Conservation (phyloP, 2,888 invertebrate species). For the Hylaea fasciaria region DNA sequence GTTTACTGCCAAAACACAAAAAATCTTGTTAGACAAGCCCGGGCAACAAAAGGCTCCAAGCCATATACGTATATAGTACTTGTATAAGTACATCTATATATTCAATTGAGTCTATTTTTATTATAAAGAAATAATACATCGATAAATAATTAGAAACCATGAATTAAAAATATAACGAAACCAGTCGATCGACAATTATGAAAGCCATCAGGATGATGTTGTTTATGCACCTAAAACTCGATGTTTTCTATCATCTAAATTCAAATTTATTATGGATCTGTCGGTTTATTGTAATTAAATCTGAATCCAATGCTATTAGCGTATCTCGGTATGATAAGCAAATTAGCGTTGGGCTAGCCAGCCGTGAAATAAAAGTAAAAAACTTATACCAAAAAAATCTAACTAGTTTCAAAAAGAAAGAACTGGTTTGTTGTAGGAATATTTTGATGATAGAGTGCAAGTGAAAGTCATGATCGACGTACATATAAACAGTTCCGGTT, state of each 20-base stretch:
- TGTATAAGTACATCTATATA: too few relatives aligned
- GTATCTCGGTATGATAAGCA: conserved; percentile 55
- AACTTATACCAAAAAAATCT: conserved; percentile 55
- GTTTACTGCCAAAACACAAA: conserved; percentile 6
- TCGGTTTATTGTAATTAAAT: conserved; percentile 58
- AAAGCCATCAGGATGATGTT: conserved; percentile 40
- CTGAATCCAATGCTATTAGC: conserved; percentile 55
- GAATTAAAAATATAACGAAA: too few relatives aligned
- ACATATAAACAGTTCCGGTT: conserved; percentile 78
- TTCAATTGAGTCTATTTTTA: too few relatives aligned
- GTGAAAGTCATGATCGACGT: conserved; percentile 81
- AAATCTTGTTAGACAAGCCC: conserved; percentile 10
- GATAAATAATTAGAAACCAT: too few relatives aligned
- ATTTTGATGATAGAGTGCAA: conserved; percentile 80
- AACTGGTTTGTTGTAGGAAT: conserved; percentile 78
- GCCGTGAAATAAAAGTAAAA: conserved; percentile 46
- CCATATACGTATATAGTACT: too few relatives aligned
- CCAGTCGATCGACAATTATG: conserved; percentile 35
- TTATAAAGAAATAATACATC: too few relatives aligned
- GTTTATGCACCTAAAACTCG: conserved; percentile 45
- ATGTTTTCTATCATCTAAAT: conserved; percentile 51
- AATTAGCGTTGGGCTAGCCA: conserved; percentile 55
- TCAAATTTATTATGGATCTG: conserved; percentile 56
- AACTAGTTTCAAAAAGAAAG: conserved; percentile 60
- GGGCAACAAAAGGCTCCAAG: background rate